Conservation (phyloP, 2,888 invertebrate species). For the Ctena decussata region DNA sequence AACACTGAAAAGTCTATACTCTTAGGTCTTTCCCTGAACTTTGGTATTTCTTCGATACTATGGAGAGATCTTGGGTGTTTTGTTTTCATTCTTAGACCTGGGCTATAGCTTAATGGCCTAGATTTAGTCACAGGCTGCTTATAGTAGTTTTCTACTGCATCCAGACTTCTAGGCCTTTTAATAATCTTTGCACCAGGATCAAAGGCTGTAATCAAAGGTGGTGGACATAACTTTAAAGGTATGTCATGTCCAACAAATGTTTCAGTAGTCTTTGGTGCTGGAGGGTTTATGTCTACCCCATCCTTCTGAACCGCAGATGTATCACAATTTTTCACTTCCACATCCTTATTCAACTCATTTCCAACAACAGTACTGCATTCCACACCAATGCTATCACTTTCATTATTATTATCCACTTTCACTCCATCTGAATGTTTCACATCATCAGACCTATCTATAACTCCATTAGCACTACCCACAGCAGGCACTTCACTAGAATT, state of each 20-base stretch:
- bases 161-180: slow-evolving; percentile 55
- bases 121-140: slow-evolving; percentile 7
- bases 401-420: neutral
- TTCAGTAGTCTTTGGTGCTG: neutral
- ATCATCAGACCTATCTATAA: neutral
- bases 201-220: slow-evolving; percentile 48
- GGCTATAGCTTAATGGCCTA: slow-evolving; percentile 59
- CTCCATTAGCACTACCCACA: neutral
- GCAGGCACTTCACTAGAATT: neutral
- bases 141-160: slow-evolving; percentile 27
- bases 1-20: slow-evolving; percentile 57
- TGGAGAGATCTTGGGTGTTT: slow-evolving; percentile 58
- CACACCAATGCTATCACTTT: neutral
- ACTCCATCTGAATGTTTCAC: neutral
- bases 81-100: slow-evolving; percentile 47
- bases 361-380: neutral
- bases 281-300: neutral
- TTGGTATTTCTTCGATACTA: slow-evolving; percentile 38
- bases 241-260: neutral
- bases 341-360: neutral
- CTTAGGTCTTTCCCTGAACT: slow-evolving; percentile 42
- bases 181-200: slow-evolving; percentile 40
- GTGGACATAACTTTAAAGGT: slow-evolving; percentile 28
- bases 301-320: slow-evolving; percentile 11
- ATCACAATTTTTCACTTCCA: neutral